Base-by-base conservation (phyloP, 2,797 vertebrate genomes). In the Phoebastria nigripes region DNA sequence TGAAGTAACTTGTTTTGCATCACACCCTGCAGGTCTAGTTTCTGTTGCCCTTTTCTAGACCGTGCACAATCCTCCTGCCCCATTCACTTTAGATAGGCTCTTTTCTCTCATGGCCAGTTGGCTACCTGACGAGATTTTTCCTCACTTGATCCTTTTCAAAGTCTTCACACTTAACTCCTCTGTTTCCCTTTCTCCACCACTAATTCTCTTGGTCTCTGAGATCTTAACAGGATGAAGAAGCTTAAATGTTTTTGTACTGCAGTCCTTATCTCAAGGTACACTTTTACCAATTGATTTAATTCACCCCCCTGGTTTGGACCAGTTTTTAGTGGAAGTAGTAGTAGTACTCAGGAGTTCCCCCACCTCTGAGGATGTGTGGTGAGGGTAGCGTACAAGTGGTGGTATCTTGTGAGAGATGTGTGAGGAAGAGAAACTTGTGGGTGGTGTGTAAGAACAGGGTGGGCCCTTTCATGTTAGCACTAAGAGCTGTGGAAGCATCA, bases 311-410 rank as follows among this genome's bases (percentile, higher is more conserved):
- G 19, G 11, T 47, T 71, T 83, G 31, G 11, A 11, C 26, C 28
- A 51, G 7, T 15, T 82, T 76, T 73, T 59, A 71, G 24, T 54
- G 41, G 17, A 52, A 42, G 24, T 13, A 66, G 56, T 39, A 47
- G 41, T 28, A 49, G 41, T 39, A 39, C 13, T 49, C 15, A 28
- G 33, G 76, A 83, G 12, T 39, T 87, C 20, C 28, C 51, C 33
- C 22, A 22, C 25, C 51, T 24, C 5, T 0, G 1, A 37, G 59
- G 49, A n/a, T 7, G 5, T 37, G 15, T 69, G 39, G 29, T 59
- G 16, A 37, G 26, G 17, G 6, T 22, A 33, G 69, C 1, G 0
- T 56, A 29, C 4, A 49, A 70, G 31, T 2, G 1, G 11, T 15
- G 62, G 35, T 24, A 41, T 86, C 65, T 56, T 24, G 11, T 6